Conservation (phyloP, 2,797 vertebrate genomes). For the Cyclura pinguis region DNA sequence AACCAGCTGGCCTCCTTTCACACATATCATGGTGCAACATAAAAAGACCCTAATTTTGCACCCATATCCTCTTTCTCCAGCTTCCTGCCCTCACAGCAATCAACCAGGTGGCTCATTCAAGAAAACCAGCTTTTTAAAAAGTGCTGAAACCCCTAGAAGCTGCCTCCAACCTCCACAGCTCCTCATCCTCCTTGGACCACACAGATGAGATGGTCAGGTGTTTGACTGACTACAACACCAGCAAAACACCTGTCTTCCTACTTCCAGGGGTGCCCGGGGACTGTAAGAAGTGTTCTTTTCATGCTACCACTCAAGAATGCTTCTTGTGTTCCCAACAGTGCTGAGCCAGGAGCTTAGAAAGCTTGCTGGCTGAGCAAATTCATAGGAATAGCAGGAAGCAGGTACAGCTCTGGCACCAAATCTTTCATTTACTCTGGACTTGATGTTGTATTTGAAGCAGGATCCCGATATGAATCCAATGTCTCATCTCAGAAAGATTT, state of each 20-base stretch:
- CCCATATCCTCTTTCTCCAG: not conserved
- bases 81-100: not conserved
- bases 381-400: not conserved
- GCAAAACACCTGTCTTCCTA: not conserved
- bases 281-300: not conserved
- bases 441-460: no score
- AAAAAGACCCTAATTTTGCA: not conserved
- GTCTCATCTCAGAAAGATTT: not conserved
- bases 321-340: not conserved
- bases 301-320: not conserved
- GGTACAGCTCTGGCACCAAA: not conserved
- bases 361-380: not conserved
- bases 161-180: not conserved
- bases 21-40: not conserved
- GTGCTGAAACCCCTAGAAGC: not conserved
- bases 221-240: not conserved
- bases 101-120: not conserved
- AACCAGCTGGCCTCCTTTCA: not conserved
- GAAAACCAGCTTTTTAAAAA: not conserved
- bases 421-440: not conserved
- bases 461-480: not conserved
- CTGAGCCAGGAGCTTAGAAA: conserved; percentile 26
- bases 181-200: not conserved
- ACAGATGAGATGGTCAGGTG: conserved; percentile 17
- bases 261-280: not conserved